Percentiles rank a stretch among this genome's conserved stretches.
Evolutionary conservation across 30 jellyfish, hydroid and myxozoan species (phyloP).

Genomic region (Aurelia coerulea): DNA sequence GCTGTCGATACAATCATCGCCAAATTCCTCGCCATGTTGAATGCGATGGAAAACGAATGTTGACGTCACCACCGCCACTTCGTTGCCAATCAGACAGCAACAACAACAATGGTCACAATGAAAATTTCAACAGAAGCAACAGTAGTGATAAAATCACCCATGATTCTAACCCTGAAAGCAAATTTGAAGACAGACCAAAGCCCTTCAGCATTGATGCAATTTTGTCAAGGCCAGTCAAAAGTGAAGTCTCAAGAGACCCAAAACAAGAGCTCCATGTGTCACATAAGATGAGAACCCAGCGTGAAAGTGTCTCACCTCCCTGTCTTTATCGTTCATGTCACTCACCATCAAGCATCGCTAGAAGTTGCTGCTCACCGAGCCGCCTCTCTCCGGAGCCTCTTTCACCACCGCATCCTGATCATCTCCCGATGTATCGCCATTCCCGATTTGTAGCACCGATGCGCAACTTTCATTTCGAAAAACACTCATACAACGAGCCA

Average conservation of each 20-base stretch:
- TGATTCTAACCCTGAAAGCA: not conserved
- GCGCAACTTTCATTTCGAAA: constrained; percentile 21
- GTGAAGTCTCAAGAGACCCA: not conserved
- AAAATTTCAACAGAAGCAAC: not conserved
- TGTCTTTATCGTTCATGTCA: constrained; percentile 15
- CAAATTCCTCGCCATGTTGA: not conserved
- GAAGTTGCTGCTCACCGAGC: constrained; percentile 22
- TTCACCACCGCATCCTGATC: constrained; percentile 30
- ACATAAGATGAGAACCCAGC: not conserved
- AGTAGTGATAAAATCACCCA: not conserved
- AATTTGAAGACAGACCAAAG: not conserved
- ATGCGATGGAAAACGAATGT: not conserved
- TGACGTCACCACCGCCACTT: not conserved
- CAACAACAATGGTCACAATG: not conserved
- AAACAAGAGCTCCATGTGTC: not conserved
- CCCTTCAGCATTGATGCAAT: constrained; percentile 65
- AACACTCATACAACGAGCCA: constrained; percentile 21
- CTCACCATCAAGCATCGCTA: not conserved
- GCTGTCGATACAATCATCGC: constrained; percentile 23
- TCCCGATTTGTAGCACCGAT: constrained; percentile 12
- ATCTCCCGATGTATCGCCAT: constrained; percentile 17
- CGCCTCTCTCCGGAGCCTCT: constrained; percentile 13
- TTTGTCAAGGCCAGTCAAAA: constrained; percentile 37
- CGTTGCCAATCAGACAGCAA: not conserved
- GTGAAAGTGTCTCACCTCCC: not conserved